Evolutionary conservation across 1,140 invertebrate genomes (phyloP).

Genomic region (Periplaneta americana): DNA sequence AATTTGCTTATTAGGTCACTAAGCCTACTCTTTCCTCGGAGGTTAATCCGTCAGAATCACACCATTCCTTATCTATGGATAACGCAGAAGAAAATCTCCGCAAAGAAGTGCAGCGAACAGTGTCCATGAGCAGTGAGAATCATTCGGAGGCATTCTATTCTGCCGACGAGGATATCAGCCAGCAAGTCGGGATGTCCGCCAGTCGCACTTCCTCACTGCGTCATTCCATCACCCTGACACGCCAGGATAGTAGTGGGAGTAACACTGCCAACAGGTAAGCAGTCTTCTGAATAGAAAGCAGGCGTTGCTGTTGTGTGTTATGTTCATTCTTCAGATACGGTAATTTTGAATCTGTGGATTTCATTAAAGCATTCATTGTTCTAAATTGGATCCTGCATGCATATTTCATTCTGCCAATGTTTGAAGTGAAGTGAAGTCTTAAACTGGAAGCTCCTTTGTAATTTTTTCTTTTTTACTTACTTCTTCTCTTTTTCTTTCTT

Average conservation of each 20-base stretch:
- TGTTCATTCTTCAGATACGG: no score
- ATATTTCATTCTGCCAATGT: no score
- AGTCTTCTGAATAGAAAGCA: no score
- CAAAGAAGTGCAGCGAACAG: constrained; percentile 66
- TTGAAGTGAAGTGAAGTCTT: no score
- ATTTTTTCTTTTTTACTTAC: no score
- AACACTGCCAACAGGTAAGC: background rate
- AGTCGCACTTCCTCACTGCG: constrained; percentile 15
- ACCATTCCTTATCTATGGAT: constrained; percentile 48
- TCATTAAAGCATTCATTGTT: no score
- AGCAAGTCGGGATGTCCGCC: background rate
- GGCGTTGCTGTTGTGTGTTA: no score
- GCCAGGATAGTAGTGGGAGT: constrained; percentile 36
- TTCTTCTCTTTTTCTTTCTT: no score
- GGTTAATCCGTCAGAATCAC: constrained; percentile 51
- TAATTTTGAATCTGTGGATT: no score
- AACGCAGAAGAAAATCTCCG: constrained; percentile 4
- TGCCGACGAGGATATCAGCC: constrained; percentile 70
- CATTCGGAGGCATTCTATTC: constrained; percentile 88
- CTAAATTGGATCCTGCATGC: no score
- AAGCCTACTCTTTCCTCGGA: constrained; percentile 17
- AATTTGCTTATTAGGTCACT: background rate
- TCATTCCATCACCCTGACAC: constrained; percentile 27
- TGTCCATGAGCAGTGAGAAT: constrained; percentile 83
- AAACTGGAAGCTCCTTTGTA: no score